These are phyloP conservation scores for Leptobrachium leishanense DNA, from an alignment of 2,113 vertebrate genomes.

Conservation along the genomic window DNA sequence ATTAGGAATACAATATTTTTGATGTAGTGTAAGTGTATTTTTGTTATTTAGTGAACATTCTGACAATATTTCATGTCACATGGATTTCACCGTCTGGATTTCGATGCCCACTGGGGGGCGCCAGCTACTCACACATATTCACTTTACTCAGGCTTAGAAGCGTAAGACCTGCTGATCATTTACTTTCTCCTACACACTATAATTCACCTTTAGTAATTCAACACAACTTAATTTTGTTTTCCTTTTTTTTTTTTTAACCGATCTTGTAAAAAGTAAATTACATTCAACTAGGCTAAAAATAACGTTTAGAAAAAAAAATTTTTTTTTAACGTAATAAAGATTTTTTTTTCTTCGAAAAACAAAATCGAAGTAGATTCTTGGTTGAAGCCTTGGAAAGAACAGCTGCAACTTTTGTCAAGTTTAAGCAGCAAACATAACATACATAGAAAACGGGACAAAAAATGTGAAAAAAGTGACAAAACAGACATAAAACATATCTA, in stretches of 20 bases:
- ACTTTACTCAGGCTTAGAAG: rapidly evolving
- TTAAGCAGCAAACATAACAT: constrained; percentile 3
- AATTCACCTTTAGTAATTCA: constrained; percentile 20
- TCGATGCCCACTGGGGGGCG: constrained; percentile 42
- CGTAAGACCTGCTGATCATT: background rate
- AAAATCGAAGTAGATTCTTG: background rate
- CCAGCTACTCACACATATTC: background rate
- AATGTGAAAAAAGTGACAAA: constrained; percentile 17
- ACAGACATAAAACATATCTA: constrained; percentile 26
- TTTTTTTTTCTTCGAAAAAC: background rate
- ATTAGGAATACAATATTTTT: background rate
- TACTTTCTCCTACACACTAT: constrained; percentile 6
- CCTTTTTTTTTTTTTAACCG: constrained; percentile 3
- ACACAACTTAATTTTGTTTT: constrained; percentile 3
- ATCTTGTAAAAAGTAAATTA: constrained; percentile 7
- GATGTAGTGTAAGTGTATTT: background rate
- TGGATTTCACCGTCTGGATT: background rate
- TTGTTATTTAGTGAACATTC: background rate
- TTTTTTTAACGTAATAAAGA: background rate
- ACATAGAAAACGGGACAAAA: constrained; percentile 3
- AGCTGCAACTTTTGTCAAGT: constrained; percentile 26
- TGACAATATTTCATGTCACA: background rate
- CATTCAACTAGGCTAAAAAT: background rate
- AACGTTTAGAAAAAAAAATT: background rate
- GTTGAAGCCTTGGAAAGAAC: background rate